A percentile compares a stretch with the other conserved stretches of the same genome.
These are phyloP conservation scores for Melanotaenia maccullochi DNA, from an alignment of 2,797 vertebrate species.

Conservation along the genomic window DNA sequence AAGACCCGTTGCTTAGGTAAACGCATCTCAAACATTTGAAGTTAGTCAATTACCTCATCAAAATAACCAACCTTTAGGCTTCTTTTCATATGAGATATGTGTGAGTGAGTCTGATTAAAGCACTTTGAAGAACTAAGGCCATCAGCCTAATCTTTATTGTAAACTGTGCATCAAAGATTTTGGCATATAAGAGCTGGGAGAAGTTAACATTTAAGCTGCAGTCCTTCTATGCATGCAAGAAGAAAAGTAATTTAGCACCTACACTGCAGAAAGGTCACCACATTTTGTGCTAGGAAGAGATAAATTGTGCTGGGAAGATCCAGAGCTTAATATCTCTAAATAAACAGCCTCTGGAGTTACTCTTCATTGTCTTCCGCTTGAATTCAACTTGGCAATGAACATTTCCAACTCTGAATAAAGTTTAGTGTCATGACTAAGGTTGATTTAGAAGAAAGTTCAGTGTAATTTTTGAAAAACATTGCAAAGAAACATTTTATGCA, in stretches of 20 bases:
- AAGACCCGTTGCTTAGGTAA: constrained; percentile 32
- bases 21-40: constrained; percentile 31
- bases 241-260: constrained; percentile 80
- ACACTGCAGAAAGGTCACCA: constrained; percentile 76
- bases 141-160: constrained; percentile 41
- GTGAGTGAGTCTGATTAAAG: constrained; percentile 42
- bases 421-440: constrained; percentile 12
- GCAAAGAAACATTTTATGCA: constrained; percentile 56
- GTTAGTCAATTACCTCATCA: constrained; percentile 32
- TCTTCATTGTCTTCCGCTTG: constrained; percentile 17
- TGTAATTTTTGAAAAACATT: constrained; percentile 10
- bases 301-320: constrained; percentile 55
- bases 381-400: constrained; percentile 13
- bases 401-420: constrained; percentile 15
- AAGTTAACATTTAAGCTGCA: constrained; percentile 80
- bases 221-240: constrained; percentile 67
- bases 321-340: constrained; percentile 29
- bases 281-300: constrained; percentile 69
- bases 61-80: constrained; percentile 44
- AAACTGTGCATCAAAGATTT: constrained; percentile 53
- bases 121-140: constrained; percentile 61
- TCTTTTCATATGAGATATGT: constrained; percentile 37
- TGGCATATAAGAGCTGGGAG: constrained; percentile 67
- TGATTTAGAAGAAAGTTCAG: constrained; percentile 17
- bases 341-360: neutral